These are phyloP conservation scores for Gadopsis marmoratus DNA, from an alignment of 2,797 vertebrate genomes.

Conservation along the genomic window DNA sequence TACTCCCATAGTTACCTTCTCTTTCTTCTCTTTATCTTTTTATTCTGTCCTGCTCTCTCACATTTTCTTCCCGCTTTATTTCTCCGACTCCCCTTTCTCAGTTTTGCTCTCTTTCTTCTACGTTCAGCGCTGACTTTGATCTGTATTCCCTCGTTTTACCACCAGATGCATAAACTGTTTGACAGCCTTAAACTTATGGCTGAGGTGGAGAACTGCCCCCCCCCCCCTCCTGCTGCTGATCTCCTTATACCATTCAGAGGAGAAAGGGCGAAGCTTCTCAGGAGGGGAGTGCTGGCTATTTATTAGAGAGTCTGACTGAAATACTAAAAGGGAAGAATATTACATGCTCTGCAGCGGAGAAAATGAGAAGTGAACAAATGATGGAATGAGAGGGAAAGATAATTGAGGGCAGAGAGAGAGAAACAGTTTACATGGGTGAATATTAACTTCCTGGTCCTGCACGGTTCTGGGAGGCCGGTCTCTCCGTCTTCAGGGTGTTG, in stretches of 20 bases:
- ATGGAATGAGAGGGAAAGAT: constrained; percentile 38
- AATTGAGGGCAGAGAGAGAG: constrained; percentile 24
- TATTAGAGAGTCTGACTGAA: constrained; percentile 62
- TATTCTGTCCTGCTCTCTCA: background rate
- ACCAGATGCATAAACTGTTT: constrained; percentile 25
- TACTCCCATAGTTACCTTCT: constrained; percentile 17
- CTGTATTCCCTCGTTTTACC: constrained; percentile 17
- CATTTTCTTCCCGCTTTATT: background rate
- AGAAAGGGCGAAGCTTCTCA: constrained; percentile 63
- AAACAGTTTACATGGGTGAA: constrained; percentile 38
- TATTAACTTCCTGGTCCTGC: constrained; percentile 30
- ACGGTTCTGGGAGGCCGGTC: background rate
- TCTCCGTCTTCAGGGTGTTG: constrained; percentile 21
- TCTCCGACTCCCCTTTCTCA: background rate
- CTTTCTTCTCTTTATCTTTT: background rate
- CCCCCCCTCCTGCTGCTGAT: constrained; percentile 30
- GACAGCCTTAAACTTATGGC: constrained; percentile 47
- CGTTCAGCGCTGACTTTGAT: constrained; percentile 39
- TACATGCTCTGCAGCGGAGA: constrained; percentile 26
- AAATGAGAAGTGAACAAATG: constrained; percentile 39
- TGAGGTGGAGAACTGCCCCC: constrained; percentile 43
- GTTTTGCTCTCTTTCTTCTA: constrained; percentile 7
- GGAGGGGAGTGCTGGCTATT: constrained; percentile 55
- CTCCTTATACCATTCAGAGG: constrained; percentile 43
- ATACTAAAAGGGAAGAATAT: constrained; percentile 47